These are phyloP conservation scores for Tenualosa ilisha DNA, from an alignment of 2,797 vertebrate genomes.

Conservation along the genomic window DNA sequence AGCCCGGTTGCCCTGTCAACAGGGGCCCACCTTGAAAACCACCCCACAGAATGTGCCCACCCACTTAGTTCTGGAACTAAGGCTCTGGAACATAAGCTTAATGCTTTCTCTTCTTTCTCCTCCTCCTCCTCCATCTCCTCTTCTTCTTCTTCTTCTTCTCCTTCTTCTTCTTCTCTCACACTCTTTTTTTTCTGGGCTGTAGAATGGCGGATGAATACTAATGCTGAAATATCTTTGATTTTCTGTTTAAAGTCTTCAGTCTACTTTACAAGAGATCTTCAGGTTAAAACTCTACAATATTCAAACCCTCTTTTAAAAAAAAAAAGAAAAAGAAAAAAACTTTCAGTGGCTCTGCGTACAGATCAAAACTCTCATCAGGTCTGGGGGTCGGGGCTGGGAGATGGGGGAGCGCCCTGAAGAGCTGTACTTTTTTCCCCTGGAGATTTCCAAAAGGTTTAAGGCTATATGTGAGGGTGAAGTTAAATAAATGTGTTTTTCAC, in stretches of 20 bases:
- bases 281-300: neutral
- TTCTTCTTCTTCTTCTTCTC: neutral
- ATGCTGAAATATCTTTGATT: conserved; percentile 5
- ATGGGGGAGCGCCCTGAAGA: neutral
- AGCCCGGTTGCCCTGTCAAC: conserved; percentile 70
- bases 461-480: neutral
- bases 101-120: neutral
- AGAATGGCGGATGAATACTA: neutral
- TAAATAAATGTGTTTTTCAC: neutral
- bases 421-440: neutral
- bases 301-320: neutral
- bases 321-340: neutral
- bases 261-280: conserved; percentile 11
- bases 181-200: neutral
- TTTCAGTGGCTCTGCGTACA: conserved; percentile 1
- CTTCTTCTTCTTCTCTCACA: neutral
- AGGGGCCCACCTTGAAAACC: neutral
- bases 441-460: neutral
- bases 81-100: neutral
- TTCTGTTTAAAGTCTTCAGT: conserved; percentile 12
- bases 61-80: neutral
- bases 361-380: neutral
- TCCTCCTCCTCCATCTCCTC: neutral
- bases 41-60: neutral
- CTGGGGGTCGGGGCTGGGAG: too few relatives aligned